Evolutionary conservation across 2,113 vertebrate species (phyloP), one percentile per base, ranked within the genome.

Genomic region (Machaerirhynchus nigripectus): DNA sequence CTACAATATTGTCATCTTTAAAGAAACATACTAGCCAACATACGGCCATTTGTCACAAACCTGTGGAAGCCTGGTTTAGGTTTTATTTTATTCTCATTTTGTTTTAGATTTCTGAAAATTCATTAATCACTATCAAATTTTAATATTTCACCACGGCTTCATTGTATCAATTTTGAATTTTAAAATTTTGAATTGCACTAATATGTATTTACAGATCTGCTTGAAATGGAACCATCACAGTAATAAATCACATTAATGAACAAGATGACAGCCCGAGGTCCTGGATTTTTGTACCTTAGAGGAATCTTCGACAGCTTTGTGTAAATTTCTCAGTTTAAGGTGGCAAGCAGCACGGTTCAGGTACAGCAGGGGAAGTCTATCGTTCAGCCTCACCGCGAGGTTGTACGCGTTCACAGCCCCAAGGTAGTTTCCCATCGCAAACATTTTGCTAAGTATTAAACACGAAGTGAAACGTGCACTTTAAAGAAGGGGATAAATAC

Each of bases 341-440:
- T 99, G 99, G 96, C 99, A 99, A 23, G 99, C 99, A 50, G 99
- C 99, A 69, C 99, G 98, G 96, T 99, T 99, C 78, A 99, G 98
- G 76, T 98, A 99, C 20, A 99, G 89, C 2, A 98, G 86, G 16
- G 99, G 98, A 75, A 99, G 97, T 65, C 97, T 97, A 42, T 84
- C 96, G 96, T 99, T 99, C 55, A 99, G 97, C 94, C 93, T 97
- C 88, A 99, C 97, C 30, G 98, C 99, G 26, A 99, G 97, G 84
- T 96, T 99, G 89, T 99, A 99, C 1, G 98, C 99, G 13, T 98
- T 98, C 63, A 99, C 93, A 27, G 99, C 99, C n/a, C 98, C 99
- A 85, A 98, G 97, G 94, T 98, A 99, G 97, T 99, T 98, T 59
- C 98, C 99, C 5, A 87, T 96, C 39, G 93, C 97, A 98, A 99